Base-by-base conservation (phyloP, 2,797 vertebrate species). In the Hemibagrus guttatus region DNA sequence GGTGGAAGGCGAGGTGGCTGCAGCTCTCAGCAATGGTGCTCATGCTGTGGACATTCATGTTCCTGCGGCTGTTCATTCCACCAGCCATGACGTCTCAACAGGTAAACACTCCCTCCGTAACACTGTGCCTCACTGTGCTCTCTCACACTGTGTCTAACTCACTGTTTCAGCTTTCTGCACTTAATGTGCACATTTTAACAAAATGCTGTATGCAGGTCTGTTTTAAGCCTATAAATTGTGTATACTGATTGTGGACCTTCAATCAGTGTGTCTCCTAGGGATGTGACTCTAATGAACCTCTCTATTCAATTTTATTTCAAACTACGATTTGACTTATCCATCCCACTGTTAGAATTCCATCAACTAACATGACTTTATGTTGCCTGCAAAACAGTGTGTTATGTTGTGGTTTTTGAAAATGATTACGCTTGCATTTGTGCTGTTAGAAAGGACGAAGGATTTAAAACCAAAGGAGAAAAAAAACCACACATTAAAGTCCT, bases 41-140 rank as follows among this genome's bases (percentile, higher is more conserved):
- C 89, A 92, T 17, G 84, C 87, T 71, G 83, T 91, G 2, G 90
- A 91, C 39, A 90, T 95, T 14, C 94, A 95, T 85, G 91, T 92
- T 0, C 69, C 93, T 88, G 94, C 93, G 91, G 78, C 95, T 81
- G 92, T 95, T 89, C 93, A 98, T 90, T 94, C 97, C 76, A 90
- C 96, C 71, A 95, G 95, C 90, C 97, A 97, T 23, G 97, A 93
- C 4, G 84, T 97, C 91, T 95, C 97, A 78, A 95, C 97, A 93
- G 98, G 98, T 99, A 96, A 94, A 39, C 69, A 13, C 6, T 49
- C 9, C 5, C 26, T 42, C 59, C 14, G 23, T 61, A 35, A 16
- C 31, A 4, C 9, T 3, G 19, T 2, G 2, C 23, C n/a, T 74
- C n/a, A 7, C 14, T 5, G n/a, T 23, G 12, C 42, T 1, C 2